Percentiles rank a stretch among this genome's conserved stretches.
Evolutionary conservation across 53 echinoderm and acorn worm genomes (phyloP).

Genomic region (Paracentrotus lividus): DNA sequence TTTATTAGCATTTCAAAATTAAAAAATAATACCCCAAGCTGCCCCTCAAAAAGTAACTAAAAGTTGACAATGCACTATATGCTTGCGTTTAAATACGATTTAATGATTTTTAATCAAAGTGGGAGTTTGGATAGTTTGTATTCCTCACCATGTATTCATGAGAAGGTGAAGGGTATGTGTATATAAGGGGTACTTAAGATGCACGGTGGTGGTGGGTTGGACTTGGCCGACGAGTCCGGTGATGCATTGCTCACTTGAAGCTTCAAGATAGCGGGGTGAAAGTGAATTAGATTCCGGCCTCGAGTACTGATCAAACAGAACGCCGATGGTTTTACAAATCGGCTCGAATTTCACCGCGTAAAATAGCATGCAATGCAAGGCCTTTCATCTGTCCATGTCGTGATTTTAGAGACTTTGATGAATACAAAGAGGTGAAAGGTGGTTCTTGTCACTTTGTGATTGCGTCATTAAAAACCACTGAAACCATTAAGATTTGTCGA

Average conservation of each 20-base stretch:
- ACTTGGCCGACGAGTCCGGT: neutral
- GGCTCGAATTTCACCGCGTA: slow-evolving; percentile 13
- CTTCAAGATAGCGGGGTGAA: slow-evolving; percentile 33
- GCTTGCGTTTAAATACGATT: too few species aligned
- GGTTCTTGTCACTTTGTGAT: neutral
- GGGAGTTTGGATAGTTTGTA: too few species aligned
- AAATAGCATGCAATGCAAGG: slow-evolving; percentile 15
- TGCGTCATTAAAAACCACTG: neutral
- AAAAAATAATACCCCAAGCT: too few species aligned
- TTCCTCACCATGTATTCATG: too few species aligned
- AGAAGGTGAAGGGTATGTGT: neutral
- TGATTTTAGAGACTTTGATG: neutral
- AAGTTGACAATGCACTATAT: too few species aligned
- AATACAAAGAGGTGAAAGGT: neutral
- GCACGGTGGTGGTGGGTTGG: neutral
- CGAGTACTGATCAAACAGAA: slow-evolving; percentile 55
- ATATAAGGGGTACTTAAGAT: slow-evolving; percentile 44
- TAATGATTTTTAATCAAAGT: too few species aligned
- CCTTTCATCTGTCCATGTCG: neutral
- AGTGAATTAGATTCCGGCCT: slow-evolving; percentile 57
- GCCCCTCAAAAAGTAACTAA: too few species aligned
- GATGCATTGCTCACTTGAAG: slow-evolving; percentile 53
- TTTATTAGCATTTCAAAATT: too few species aligned
- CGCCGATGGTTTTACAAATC: slow-evolving; percentile 43
- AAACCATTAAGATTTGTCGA: neutral